A percentile compares a stretch with the other conserved stretches of the same genome.
Conservation (phyloP, 1,140 invertebrate species). For the Camponotus pennsylvanicus region DNA sequence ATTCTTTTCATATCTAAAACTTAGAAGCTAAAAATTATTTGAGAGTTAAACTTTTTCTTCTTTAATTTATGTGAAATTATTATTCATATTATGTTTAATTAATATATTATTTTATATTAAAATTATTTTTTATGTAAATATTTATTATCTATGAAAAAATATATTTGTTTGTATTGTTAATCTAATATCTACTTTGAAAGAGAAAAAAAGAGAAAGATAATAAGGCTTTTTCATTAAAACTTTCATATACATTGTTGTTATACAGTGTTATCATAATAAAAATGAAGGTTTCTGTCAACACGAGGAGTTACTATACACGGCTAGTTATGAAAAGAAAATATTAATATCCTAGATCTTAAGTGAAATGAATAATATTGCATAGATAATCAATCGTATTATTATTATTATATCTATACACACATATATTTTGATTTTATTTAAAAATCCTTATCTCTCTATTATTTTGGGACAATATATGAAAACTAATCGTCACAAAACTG, state of each 20-base stretch:
- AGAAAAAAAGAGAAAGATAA: too few species aligned
- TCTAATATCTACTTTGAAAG: neutral
- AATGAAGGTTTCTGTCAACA: neutral
- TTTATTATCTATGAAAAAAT: neutral
- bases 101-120: neutral
- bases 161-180: neutral
- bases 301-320: neutral
- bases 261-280: slow-evolving; percentile 15
- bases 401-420: neutral
- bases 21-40: neutral
- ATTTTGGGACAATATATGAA: neutral
- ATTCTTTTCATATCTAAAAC: neutral
- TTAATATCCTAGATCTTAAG: neutral
- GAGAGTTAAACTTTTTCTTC: neutral
- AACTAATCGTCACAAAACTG: neutral
- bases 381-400: neutral
- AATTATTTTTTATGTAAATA: slow-evolving; percentile 1
- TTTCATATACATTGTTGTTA: neutral
- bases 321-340: slow-evolving; percentile 2
- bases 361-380: neutral
- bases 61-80: neutral
- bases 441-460: neutral
- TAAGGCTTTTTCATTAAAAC: slow-evolving; percentile 18
- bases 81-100: neutral
- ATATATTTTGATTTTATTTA: slow-evolving; percentile 1